Percentiles rank a stretch among this genome's conserved stretches.
Evolutionary conservation across 2,888 invertebrate species (phyloP).

Genomic region (Cybosia mesomella): DNA sequence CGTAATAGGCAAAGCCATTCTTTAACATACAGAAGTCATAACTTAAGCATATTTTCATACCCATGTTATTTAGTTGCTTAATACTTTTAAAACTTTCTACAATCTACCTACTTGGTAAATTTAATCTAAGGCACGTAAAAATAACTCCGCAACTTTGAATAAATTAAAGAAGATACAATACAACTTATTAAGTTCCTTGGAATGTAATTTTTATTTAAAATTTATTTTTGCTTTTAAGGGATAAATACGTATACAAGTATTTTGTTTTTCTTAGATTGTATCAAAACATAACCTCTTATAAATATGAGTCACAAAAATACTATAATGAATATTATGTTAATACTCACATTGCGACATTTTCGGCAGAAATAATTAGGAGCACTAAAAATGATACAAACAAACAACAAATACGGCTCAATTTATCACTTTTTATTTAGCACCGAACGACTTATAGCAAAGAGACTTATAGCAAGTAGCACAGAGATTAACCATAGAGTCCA

Average conservation of each 20-base stretch:
- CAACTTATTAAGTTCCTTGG: neutral
- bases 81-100: neutral
- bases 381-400: neutral
- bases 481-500: no score
- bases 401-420: neutral
- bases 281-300: conserved; percentile 2
- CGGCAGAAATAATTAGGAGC: conserved; percentile 14
- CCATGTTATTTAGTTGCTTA: neutral
- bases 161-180: neutral
- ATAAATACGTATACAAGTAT: no score
- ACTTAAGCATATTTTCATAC: neutral
- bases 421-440: neutral
- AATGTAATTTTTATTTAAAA: no score
- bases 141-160: neutral
- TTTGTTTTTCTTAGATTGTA: neutral
- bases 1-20: neutral
- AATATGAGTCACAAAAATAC: neutral
- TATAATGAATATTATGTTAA: neutral
- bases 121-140: neutral
- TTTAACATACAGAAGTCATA: no score
- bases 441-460: no score
- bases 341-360: conserved; percentile 16
- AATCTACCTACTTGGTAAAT: neutral
- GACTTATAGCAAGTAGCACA: no score
- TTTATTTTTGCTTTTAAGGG: no score